A percentile compares a stretch with the other conserved stretches of the same genome.
These are phyloP conservation scores for Pelvicachromis taeniatus DNA, from an alignment of 2,113 vertebrate genomes.

Conservation along the genomic window DNA sequence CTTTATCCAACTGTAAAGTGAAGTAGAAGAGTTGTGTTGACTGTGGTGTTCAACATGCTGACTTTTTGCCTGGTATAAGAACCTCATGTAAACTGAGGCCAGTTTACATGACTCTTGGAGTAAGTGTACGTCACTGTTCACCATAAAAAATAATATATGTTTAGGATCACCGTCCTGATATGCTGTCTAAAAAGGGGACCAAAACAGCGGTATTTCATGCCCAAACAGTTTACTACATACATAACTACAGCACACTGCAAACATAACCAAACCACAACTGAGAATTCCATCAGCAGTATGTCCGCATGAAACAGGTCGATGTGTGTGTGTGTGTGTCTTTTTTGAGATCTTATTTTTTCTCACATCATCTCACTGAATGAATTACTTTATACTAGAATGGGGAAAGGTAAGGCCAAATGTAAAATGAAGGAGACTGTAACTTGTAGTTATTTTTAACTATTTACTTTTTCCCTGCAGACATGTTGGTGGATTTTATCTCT, in stretches of 20 bases:
- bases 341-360: neutral
- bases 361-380: neutral
- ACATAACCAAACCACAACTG: neutral
- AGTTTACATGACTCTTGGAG: neutral
- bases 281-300: neutral
- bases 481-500: too few species aligned
- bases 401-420: neutral
- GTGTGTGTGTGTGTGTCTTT: rapidly evolving
- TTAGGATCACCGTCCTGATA: neutral
- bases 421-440: neutral
- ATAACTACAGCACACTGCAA: neutral
- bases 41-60: neutral
- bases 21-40: neutral
- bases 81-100: neutral
- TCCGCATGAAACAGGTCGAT: rapidly evolving
- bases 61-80: neutral
- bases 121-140: neutral
- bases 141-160: neutral
- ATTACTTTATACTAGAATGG: neutral
- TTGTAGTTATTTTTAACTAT: neutral
- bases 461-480: neutral
- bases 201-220: neutral
- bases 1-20: neutral
- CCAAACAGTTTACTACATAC: neutral
- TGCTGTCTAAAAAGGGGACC: neutral